Evolutionary conservation across 2,888 invertebrate genomes (phyloP).

Genomic region (Cyclophora albipunctata): DNA sequence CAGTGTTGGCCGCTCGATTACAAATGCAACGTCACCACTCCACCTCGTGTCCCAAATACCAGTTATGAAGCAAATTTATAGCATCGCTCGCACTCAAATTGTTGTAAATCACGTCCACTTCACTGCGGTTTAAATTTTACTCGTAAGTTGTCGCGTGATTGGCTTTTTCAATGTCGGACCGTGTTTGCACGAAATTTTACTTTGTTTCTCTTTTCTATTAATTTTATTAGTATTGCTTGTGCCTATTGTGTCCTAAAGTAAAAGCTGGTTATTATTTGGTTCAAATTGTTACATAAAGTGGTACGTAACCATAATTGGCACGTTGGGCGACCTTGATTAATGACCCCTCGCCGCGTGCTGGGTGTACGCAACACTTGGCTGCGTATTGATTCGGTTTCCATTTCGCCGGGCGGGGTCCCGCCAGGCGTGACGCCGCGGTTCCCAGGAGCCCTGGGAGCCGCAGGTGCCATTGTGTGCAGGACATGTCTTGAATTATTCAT

Average conservation of each 20-base stretch:
- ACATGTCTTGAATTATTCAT: slow-evolving; percentile 47
- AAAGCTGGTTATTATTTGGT: too few species aligned
- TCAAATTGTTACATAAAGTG: too few species aligned
- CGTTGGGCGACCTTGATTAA: too few species aligned
- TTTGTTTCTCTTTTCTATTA: slow-evolving; percentile 8
- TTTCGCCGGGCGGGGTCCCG: not conserved
- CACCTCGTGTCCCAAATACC: slow-evolving; percentile 31
- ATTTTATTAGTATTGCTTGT: slow-evolving; percentile 1
- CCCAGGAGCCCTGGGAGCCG: slow-evolving; percentile 35
- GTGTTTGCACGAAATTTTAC: slow-evolving; percentile 12
- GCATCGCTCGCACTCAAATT: slow-evolving; percentile 22
- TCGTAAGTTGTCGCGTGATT: slow-evolving; percentile 21
- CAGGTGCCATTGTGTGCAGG: slow-evolving; percentile 45
- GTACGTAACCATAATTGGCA: too few species aligned
- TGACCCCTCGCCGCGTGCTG: too few species aligned
- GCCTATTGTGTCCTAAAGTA: too few species aligned
- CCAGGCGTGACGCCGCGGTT: slow-evolving; percentile 45
- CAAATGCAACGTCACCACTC: slow-evolving; percentile 2
- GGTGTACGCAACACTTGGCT: too few species aligned
- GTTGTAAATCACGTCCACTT: slow-evolving; percentile 27
- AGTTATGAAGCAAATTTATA: slow-evolving; percentile 34
- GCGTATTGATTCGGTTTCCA: not conserved
- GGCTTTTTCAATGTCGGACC: slow-evolving; percentile 13
- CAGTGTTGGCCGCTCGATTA: slow-evolving; percentile 4
- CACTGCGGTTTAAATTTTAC: slow-evolving; percentile 15